Conservation (phyloP, 2,888 invertebrate species). For the Ischnus inquisitorius region DNA sequence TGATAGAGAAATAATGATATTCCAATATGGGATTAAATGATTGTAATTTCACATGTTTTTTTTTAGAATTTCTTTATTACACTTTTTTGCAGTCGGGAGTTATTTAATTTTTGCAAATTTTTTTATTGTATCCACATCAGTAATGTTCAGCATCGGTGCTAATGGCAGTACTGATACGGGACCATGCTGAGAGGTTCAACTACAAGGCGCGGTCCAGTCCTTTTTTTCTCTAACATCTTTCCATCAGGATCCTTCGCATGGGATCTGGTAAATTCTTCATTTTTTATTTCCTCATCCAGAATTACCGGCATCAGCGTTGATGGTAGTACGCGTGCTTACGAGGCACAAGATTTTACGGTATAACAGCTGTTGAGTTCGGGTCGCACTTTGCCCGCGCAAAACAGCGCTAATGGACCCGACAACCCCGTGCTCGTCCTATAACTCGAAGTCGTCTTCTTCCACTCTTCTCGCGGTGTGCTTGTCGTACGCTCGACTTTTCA, state of each 20-base stretch:
- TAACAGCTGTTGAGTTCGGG: slow-evolving; percentile 77
- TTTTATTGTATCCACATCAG: too few species aligned
- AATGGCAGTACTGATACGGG: too few species aligned
- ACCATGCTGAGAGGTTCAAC: too few species aligned
- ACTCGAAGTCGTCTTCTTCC: slow-evolving; percentile 11
- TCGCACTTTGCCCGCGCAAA: slow-evolving; percentile 80
- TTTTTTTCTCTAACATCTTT: not conserved
- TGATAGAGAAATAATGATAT: too few species aligned
- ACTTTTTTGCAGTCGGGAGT: too few species aligned
- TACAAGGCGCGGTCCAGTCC: not conserved
- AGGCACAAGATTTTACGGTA: slow-evolving; percentile 75
- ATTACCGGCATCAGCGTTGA: not conserved
- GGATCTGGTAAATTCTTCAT: not conserved
- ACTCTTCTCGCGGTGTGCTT: slow-evolving; percentile 11
- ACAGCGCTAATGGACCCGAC: slow-evolving; percentile 81
- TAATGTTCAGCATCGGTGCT: too few species aligned
- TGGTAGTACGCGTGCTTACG: not conserved
- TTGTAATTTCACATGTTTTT: too few species aligned
- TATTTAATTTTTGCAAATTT: too few species aligned
- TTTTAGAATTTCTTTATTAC: too few species aligned
- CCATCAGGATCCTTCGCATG: not conserved
- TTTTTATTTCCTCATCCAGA: not conserved
- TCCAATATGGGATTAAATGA: too few species aligned
- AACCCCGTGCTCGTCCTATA: slow-evolving; percentile 67
- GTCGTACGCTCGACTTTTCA: slow-evolving; percentile 56